phyloP scores from a whole-genome alignment of 2,797 vertebrate genomes.

The Alcedo quadribrachys region DNA sequence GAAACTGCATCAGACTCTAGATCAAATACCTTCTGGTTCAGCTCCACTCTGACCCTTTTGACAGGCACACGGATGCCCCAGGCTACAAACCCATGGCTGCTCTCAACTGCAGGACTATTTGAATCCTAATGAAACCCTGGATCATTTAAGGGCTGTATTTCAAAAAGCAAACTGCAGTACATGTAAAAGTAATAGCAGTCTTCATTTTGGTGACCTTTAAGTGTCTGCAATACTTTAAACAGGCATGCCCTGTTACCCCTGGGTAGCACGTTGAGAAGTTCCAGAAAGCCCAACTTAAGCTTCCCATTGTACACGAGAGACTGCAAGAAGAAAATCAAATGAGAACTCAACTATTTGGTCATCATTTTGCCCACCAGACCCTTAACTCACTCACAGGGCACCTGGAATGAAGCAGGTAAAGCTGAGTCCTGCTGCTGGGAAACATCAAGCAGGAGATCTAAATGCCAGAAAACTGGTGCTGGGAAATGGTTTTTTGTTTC shows the following conservation, averaged over 20 bases:
- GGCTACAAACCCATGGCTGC: background rate
- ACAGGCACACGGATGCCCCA: background rate
- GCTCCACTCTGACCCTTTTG: background rate
- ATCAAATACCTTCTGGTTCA: background rate
- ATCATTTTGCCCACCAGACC: background rate
- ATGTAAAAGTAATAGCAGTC: conserved; percentile 37
- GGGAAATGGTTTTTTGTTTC: background rate
- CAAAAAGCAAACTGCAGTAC: background rate
- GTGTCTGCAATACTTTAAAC: conserved; percentile 19
- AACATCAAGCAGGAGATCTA: background rate
- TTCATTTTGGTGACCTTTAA: conserved; percentile 16
- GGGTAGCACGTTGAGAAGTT: conserved; percentile 9
- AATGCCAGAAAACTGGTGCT: background rate
- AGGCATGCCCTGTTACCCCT: conserved; percentile 4
- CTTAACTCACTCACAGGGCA: background rate
- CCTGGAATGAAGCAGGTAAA: background rate
- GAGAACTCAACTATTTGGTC: background rate
- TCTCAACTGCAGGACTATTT: background rate
- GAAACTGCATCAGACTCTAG: background rate
- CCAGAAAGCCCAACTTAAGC: conserved; percentile 9
- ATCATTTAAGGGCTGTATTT: conserved; percentile 37
- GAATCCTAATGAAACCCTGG: conserved; percentile 23
- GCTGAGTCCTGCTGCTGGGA: background rate
- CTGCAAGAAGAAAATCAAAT: background rate
- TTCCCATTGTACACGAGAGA: background rate